phyloP scores from a whole-genome alignment of 92 coral and sea anemone genomes.

The Bergia sp. region DNA sequence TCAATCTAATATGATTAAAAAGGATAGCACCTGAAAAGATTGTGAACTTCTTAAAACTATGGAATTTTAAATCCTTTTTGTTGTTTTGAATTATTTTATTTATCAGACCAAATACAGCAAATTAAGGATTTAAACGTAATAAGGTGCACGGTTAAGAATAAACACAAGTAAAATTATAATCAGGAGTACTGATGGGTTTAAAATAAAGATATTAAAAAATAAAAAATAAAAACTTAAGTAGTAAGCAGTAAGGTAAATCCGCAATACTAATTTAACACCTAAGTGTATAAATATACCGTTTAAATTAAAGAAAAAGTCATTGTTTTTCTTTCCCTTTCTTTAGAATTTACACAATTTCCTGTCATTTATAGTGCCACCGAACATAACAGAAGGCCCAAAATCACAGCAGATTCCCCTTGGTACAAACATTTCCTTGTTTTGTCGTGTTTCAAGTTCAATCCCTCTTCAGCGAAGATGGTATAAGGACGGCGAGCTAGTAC shows the following conservation, averaged over 20 bases:
- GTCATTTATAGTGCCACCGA: conserved; percentile 58
- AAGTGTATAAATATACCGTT: too few species aligned
- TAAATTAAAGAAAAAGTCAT: too few species aligned
- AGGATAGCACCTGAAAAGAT: not conserved
- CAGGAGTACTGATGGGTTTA: not conserved
- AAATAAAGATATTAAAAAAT: too few species aligned
- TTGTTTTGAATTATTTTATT: too few species aligned
- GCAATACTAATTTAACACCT: too few species aligned
- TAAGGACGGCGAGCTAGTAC: conserved; percentile 48
- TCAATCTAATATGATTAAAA: too few species aligned
- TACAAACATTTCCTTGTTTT: conserved; percentile 37
- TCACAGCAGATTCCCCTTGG: conserved; percentile 44
- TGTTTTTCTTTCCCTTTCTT: not conserved
- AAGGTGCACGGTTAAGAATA: not conserved
- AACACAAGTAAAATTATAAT: too few species aligned
- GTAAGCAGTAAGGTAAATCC: too few species aligned
- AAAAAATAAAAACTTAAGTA: too few species aligned
- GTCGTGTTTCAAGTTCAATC: conserved; percentile 56
- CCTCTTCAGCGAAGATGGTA: conserved; percentile 65
- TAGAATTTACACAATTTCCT: not conserved
- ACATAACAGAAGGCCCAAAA: conserved; percentile 45
- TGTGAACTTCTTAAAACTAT: not conserved
- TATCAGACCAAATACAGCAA: too few species aligned
- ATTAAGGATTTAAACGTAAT: too few species aligned
- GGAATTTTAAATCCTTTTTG: not conserved